phyloP scores from a whole-genome alignment of 1,140 invertebrate genomes.

The Aphaenogaster ashmeadi region DNA sequence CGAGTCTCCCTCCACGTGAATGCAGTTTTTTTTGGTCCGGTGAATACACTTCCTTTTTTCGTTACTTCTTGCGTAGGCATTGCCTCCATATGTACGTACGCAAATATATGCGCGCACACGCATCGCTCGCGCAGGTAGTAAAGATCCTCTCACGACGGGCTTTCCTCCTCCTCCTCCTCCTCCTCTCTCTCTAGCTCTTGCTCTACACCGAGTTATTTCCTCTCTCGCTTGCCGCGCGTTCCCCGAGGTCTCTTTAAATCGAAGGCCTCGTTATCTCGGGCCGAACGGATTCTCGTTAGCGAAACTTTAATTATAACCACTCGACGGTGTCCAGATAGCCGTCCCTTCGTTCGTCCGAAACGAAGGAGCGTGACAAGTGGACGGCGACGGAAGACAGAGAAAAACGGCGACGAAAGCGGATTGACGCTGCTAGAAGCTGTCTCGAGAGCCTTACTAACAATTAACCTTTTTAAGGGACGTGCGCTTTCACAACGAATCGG shows the following conservation, averaged over 20 bases:
- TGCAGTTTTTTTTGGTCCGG: constrained; percentile 32
- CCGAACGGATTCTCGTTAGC: constrained; percentile 79
- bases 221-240: constrained; percentile 30
- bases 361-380: constrained; percentile 47
- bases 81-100: constrained; percentile 27
- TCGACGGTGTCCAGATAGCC: constrained; percentile 69
- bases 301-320: constrained; percentile 79
- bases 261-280: constrained; percentile 78
- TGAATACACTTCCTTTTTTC: constrained; percentile 57
- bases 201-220: constrained; percentile 26
- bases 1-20: constrained; percentile 63
- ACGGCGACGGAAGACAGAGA: constrained; percentile 1
- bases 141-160: constrained; percentile 32
- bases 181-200: constrained; percentile 15
- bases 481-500: background rate
- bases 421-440: constrained; percentile 40
- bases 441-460: constrained; percentile 65
- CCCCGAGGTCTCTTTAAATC: constrained; percentile 76
- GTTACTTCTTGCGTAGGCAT: constrained; percentile 56
- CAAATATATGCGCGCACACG: constrained; percentile 61
- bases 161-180: background rate
- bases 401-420: constrained; percentile 52
- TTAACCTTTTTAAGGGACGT: constrained; percentile 60
- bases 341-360: constrained; percentile 52
- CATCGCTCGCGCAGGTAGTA: constrained; percentile 40